Evolutionary conservation across 2,888 invertebrate genomes (phyloP), one percentile per base, ranked within the genome.

Genomic region (Drosophila pseudotakahashii): DNA sequence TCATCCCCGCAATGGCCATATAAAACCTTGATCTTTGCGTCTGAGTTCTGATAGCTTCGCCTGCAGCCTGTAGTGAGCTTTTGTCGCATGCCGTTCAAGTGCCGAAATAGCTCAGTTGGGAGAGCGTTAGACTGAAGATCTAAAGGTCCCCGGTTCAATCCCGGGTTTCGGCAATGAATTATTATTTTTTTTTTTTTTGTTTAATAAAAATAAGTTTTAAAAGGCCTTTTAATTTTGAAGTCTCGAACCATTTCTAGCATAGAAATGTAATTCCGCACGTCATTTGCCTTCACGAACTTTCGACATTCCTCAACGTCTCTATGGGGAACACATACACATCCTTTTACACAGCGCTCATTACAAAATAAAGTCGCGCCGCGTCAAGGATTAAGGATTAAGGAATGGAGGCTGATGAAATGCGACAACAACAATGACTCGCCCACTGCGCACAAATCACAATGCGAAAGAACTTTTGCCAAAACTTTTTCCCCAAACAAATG

Each of bases 91-190:
- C 0, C 1, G 0, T 0, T 2, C 62, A 69, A 26, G 51, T 41
- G 94, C 95, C 95, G 95, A 95, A 95, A 95, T 95, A 95, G 95
- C 95, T 95, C 95, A 95, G 95, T 95, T 95, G 95, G 95, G 95
- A 95, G 95, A 95, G 95, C 95, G 95, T 95, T 95, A 95, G 94
- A 95, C 94, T 94, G 94, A 94, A 94, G 94, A 94, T 94, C 94
- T 94, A 94, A 94, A 94, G 93, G 94, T 94, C 94, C 94, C 94
- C 93, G 94, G 94, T 94, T 94, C 94, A 93, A 94, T 94, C 94
- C 94, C 94, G 93, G 94, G 94, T 94, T 94, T 94, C 94, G 94
- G 94, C 94, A 94, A 34, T 0, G 0, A 54, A 54, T 67, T 61
- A 59, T 59, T 44, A 23, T 34, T 26, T 30, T 42, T 10, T 30